Evolutionary conservation across 2,113 vertebrate species (phyloP).

Genomic region (Rhinoderma darwinii): DNA sequence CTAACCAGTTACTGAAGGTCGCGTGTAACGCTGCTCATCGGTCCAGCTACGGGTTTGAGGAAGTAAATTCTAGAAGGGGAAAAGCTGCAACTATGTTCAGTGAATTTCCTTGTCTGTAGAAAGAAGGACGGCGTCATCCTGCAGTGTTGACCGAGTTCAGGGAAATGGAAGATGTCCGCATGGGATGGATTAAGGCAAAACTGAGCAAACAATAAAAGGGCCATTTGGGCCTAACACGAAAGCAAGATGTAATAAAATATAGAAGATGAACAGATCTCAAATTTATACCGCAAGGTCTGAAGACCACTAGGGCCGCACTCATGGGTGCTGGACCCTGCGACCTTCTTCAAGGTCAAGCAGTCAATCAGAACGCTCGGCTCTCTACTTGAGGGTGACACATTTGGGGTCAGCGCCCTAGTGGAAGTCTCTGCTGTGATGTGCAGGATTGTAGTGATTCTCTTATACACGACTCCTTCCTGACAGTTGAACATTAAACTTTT

Average conservation of each 20-base stretch:
- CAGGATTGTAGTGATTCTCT: neutral
- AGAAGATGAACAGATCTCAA: neutral
- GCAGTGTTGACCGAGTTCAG: neutral
- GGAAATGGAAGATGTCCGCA: neutral
- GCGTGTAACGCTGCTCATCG: too few species aligned
- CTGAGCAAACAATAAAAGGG: neutral
- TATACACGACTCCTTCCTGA: slow-evolving; percentile 66
- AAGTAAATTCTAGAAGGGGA: neutral
- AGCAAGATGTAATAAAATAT: neutral
- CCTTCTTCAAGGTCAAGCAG: neutral
- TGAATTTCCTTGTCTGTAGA: neutral
- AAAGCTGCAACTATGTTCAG: neutral
- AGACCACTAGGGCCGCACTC: neutral
- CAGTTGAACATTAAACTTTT: slow-evolving; percentile 77
- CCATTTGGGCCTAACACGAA: neutral
- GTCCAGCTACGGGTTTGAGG: neutral
- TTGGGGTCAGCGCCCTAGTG: neutral
- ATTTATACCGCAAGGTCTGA: neutral
- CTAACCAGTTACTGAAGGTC: neutral
- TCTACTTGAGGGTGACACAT: neutral
- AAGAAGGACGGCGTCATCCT: neutral
- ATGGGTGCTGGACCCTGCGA: neutral
- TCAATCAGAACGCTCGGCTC: neutral
- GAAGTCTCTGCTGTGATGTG: neutral
- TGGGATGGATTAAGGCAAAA: neutral